Evolutionary conservation across 2,113 vertebrate species (phyloP).

Genomic region (Halichoerus grypus): DNA sequence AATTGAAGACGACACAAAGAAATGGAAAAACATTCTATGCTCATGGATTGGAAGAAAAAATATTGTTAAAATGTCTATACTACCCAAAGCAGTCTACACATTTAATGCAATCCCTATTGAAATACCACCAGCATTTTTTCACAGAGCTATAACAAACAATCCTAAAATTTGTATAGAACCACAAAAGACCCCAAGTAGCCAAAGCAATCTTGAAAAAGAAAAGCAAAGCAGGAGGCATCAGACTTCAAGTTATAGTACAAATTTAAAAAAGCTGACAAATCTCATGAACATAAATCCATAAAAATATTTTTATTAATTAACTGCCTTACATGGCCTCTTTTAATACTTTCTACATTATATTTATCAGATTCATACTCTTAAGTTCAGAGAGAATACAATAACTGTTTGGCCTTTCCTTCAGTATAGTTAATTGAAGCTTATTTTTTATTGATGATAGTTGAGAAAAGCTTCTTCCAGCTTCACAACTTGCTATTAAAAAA

Average conservation of each 20-base stretch:
- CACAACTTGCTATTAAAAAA: not conserved
- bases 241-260: not conserved
- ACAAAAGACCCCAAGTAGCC: not conserved
- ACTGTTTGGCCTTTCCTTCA: not conserved
- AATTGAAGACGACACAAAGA: not conserved
- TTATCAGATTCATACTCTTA: not conserved
- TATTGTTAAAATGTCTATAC: not conserved
- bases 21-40: not conserved
- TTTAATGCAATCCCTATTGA: not conserved
- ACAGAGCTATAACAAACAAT: not conserved
- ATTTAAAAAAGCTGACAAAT: not conserved
- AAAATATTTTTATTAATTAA: slow-evolving; percentile 9
- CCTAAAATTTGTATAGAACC: not conserved
- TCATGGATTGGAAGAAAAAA: not conserved
- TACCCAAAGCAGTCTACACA: not conserved
- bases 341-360: not conserved
- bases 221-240: not conserved
- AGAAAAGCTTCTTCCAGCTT: not conserved
- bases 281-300: not conserved
- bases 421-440: not conserved
- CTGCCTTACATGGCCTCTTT: not conserved
- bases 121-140: not conserved
- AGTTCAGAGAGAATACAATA: not conserved
- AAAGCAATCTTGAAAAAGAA: not conserved
- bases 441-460: not conserved